Conservation (phyloP, 1,140 invertebrate genomes). For the Copidosoma floridanum region DNA sequence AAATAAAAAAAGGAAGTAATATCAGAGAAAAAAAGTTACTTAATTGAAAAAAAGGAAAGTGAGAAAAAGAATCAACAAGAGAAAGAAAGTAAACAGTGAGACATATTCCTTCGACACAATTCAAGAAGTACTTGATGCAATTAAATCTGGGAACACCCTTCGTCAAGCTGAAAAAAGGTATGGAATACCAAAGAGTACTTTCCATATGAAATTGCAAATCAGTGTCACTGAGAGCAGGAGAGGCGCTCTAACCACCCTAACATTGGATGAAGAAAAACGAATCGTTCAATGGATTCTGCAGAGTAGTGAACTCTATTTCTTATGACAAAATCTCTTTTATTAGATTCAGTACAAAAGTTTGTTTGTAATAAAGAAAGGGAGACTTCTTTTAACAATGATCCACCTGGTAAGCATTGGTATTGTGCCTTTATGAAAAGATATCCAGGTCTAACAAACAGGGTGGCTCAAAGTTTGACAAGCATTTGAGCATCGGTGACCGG, state of each 20-base stretch:
- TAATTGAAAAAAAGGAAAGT: too few relatives aligned
- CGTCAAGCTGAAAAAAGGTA: too few relatives aligned
- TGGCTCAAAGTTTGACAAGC: background rate
- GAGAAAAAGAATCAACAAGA: too few relatives aligned
- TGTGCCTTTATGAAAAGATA: conserved; percentile 16
- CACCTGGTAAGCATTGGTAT: conserved; percentile 18
- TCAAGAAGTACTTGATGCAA: too few relatives aligned
- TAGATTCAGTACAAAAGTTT: conserved; percentile 12
- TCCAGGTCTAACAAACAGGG: conserved; percentile 6
- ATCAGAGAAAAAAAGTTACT: too few relatives aligned
- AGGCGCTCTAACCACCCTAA: background rate
- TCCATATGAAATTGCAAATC: too few relatives aligned
- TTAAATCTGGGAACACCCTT: too few relatives aligned
- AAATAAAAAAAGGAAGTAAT: too few relatives aligned
- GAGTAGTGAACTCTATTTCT: conserved; percentile 13
- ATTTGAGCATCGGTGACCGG: background rate
- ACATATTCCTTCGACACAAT: too few relatives aligned
- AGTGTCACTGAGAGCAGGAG: too few relatives aligned
- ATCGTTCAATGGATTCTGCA: background rate
- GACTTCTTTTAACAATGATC: conserved; percentile 20
- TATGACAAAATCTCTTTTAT: conserved; percentile 15
- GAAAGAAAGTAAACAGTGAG: too few relatives aligned
- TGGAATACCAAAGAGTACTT: too few relatives aligned
- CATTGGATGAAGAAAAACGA: background rate
- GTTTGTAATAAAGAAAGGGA: background rate